Evolutionary conservation across 2,113 vertebrate species (phyloP), one percentile per base, ranked within the genome.

Genomic region (Siphamia tubifer): DNA sequence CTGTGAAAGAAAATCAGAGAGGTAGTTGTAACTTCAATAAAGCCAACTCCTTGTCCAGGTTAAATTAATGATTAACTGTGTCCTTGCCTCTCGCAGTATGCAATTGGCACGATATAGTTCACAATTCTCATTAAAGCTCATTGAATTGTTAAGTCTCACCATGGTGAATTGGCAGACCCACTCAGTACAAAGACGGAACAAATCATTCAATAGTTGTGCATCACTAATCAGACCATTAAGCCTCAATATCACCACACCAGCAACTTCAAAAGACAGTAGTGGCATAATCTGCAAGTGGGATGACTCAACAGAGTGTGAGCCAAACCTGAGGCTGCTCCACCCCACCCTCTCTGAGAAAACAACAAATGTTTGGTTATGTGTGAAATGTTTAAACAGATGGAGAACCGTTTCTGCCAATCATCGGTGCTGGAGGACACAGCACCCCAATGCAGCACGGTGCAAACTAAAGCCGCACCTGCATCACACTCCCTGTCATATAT

Each of bases 321-420:
- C 53, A 28, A 42, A 19, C 8, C 51, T 28, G 12, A 15, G 25
- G 30, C 34, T 20, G 58, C 20, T 63, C 44, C 28, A 2, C 20
- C 4, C 17, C 23, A 16, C 19, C 57, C 73, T 62, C 27, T n/a
- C 52, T 24, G 47, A 56, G 51, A 27, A 13, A 52, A 71, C 45
- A 79, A 13, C 57, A 44, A 68, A 72, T 70, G 55, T 83, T 82
- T 78, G 73, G 35, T 62, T 64, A 40, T 3, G 61, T 69, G 25
- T 47, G 49, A 48, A 58, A 53, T 76, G 62, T 83, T 83, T 81
- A 71, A 77, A 70, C 77, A 83, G 75, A 77, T 82, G 79, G 69
- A 57, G 15, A 57, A 62, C 7, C 49, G 10, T 47, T 42, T 27
- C 54, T 25, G 38, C 66, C 58, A 44, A 28, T 69, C 31, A 6